Base-by-base conservation (phyloP, 2,888 invertebrate species). In the Caenorhabditis doughertyi region DNA sequence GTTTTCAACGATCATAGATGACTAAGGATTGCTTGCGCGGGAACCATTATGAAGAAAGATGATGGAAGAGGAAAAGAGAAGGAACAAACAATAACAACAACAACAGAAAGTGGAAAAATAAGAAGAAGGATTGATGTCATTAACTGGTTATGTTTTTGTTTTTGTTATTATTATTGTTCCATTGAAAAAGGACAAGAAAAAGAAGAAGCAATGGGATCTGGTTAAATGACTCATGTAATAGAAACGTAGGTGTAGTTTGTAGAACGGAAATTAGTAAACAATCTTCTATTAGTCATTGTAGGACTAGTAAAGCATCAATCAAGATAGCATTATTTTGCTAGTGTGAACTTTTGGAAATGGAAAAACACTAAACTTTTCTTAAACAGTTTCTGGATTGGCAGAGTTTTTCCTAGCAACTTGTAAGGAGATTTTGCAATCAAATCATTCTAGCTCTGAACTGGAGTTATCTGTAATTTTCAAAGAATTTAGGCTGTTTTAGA, bases 31-130 rank as follows among this genome's bases (percentile, higher is more conserved):
- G 49, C 35, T 27, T 21, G 55, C 49, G 60, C 47, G 47, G 27
- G 39, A 58, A 39, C 44, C 60, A 42, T 27, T 47, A 21, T 16
- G 47, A 47, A 42, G 32, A 29, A 18, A 42, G 47, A 70, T 32
- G 25, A 18, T 9, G 70, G 32, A 23, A 35, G 60, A 39, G 18
- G 21, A 42, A 39, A 25, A 23, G 58, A 42, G 27, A 39, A 21
- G 58, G 35, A 53, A 35, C 25, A 65, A 73, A 72, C 53, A 72
- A 72, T 44, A 72, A 72, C 72, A 72, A 72, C 13, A 32, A 72
- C 27, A 62, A 60, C 27, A 42, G n/a, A 44, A 29, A 32, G 39
- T 13, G 39, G 39, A 8, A 47, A 18, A 47, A 35, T 35, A 35
- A 35, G 25, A 42, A 23, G 60, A 21, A 8, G 8, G 55, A 25